Evolutionary conservation across 1,140 invertebrate genomes (phyloP).

Genomic region (Elymnias hypermnestra): DNA sequence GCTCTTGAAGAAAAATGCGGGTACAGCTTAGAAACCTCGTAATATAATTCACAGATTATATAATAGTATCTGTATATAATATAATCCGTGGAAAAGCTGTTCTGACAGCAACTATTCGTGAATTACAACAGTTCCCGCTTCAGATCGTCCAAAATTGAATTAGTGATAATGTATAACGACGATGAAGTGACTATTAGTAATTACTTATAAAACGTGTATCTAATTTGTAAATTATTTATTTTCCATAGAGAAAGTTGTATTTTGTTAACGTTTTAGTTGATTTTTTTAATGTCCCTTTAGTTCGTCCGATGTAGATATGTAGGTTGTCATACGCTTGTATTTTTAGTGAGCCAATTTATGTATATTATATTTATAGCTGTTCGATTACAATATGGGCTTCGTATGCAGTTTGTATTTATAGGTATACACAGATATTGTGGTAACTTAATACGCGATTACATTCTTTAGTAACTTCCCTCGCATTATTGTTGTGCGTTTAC

Average conservation of each 20-base stretch:
- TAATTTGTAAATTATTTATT: constrained; percentile 76
- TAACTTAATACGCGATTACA: constrained; percentile 43
- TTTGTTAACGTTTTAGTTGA: constrained; percentile 76
- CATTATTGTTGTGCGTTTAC: constrained; percentile 33
- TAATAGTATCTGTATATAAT: too few relatives aligned
- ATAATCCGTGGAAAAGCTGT: too few relatives aligned
- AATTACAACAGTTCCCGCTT: constrained; percentile 34
- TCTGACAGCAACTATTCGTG: too few relatives aligned
- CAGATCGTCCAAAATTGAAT: constrained; percentile 36
- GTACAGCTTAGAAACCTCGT: too few relatives aligned
- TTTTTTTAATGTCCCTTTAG: constrained; percentile 65
- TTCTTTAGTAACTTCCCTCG: constrained; percentile 55
- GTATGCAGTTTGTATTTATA: constrained; percentile 39
- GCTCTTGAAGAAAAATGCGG: constrained; percentile 19
- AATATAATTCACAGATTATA: too few relatives aligned
- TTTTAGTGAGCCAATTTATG: constrained; percentile 68
- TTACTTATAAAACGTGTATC: constrained; percentile 68
- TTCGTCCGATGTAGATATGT: constrained; percentile 68
- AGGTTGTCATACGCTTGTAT: constrained; percentile 72
- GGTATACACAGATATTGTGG: constrained; percentile 48
- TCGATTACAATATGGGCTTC: constrained; percentile 50
- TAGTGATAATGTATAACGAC: constrained; percentile 60
- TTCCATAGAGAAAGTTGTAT: constrained; percentile 74
- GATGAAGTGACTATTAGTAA: constrained; percentile 66
- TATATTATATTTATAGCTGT: constrained; percentile 66